Conservation (phyloP, 2,113 vertebrate species). For the Nannospalax galili region DNA sequence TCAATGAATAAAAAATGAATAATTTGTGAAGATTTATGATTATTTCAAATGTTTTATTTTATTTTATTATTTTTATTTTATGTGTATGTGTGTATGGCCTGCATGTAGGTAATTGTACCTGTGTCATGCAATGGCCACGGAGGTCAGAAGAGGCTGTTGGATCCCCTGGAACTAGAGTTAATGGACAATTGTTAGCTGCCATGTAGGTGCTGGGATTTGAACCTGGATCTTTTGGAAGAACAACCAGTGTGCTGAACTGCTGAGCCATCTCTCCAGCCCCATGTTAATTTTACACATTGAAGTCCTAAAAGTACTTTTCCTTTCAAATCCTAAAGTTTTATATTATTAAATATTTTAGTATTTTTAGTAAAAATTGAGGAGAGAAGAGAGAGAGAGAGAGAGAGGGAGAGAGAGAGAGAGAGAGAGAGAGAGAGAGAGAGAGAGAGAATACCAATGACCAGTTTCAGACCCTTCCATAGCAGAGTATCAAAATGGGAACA, state of each 20-base stretch:
- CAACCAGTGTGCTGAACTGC: no score
- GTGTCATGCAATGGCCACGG: no score
- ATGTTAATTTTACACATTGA: not conserved
- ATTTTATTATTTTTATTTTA: no score
- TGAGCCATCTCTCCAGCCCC: no score
- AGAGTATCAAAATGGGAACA: not conserved
- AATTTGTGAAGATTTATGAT: not conserved
- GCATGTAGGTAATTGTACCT: no score
- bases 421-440: not conserved
- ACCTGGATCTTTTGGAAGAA: no score
- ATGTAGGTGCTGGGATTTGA: no score
- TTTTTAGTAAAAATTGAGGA: not conserved
- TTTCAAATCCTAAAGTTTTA: not conserved
- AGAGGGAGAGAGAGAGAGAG: not conserved
- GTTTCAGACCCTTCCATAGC: accelerated
- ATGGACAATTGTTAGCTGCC: no score
- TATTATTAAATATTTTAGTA: not conserved
- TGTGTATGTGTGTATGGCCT: no score
- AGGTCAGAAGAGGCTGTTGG: no score
- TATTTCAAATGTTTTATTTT: constrained; percentile 34
- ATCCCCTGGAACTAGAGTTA: no score
- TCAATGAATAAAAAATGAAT: not conserved
- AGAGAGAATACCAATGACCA: not conserved
- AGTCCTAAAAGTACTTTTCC: not conserved
- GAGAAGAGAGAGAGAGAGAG: not conserved